phyloP scores from a whole-genome alignment of 2,797 vertebrate species.

The Tympanoctomys barrerae region DNA sequence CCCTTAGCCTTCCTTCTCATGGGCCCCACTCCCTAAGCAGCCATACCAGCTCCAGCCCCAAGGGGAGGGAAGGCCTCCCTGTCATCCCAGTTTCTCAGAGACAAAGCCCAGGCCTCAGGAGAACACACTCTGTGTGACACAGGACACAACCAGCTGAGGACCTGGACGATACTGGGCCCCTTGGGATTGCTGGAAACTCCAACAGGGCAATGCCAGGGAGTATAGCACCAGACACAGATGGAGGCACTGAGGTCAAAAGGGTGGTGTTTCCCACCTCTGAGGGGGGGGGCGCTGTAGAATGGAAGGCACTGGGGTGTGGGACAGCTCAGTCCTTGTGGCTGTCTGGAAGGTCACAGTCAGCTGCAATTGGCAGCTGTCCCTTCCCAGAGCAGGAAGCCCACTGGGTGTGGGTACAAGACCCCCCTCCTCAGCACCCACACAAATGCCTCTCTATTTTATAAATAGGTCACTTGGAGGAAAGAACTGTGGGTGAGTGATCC shows the following conservation, averaged over 20 bases:
- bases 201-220: not conserved
- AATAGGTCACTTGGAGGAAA: not conserved
- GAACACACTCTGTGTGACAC: not conserved
- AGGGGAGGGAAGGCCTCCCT: not conserved
- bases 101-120: not conserved
- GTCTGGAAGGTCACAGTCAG: not conserved
- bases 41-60: not conserved
- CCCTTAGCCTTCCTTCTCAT: not conserved
- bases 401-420: not conserved
- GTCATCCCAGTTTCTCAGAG: no score
- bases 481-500: rapidly evolving
- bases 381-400: not conserved
- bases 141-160: rapidly evolving
- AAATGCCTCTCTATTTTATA: not conserved
- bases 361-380: not conserved
- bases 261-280: not conserved
- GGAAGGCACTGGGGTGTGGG: not conserved
- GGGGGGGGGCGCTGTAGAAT: rapidly evolving
- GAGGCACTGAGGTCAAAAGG: not conserved
- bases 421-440: rapidly evolving
- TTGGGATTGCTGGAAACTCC: not conserved
- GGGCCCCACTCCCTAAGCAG: no score
- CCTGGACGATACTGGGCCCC: no score
- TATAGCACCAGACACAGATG: rapidly evolving
- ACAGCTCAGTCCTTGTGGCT: not conserved